Evolutionary conservation across 2,113 vertebrate genomes (phyloP).

Genomic region (Eurystomus gularis): DNA sequence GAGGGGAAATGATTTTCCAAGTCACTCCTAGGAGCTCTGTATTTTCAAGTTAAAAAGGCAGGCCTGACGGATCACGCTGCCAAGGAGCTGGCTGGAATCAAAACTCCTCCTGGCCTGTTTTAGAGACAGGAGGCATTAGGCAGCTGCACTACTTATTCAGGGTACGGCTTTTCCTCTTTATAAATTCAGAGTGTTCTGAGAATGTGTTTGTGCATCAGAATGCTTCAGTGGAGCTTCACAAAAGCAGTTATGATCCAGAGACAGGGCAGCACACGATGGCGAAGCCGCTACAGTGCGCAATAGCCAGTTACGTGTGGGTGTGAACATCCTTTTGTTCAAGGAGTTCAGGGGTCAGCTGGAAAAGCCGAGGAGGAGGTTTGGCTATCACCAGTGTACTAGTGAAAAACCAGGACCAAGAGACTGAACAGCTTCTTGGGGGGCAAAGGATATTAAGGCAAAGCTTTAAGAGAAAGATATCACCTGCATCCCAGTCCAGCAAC

Average conservation of each 20-base stretch:
- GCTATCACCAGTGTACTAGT: neutral
- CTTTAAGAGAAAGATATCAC: neutral
- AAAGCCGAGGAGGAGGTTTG: neutral
- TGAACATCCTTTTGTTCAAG: neutral
- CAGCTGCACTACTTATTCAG: fast-evolving
- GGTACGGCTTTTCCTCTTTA: neutral
- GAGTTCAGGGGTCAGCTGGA: neutral
- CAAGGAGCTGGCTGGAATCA: neutral
- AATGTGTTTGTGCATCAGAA: neutral
- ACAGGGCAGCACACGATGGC: neutral
- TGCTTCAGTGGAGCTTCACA: neutral
- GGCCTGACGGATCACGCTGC: neutral
- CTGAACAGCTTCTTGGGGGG: neutral
- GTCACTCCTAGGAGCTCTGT: neutral
- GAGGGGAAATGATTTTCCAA: conserved; percentile 6
- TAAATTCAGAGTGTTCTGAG: neutral
- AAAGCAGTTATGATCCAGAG: neutral
- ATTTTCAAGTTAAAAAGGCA: neutral
- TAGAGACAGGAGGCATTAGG: neutral
- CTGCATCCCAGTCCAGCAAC: neutral
- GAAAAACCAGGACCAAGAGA: neutral
- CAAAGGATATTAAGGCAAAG: neutral
- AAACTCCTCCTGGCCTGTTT: neutral
- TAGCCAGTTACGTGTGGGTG: neutral
- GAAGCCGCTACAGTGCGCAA: neutral